These are phyloP conservation scores for Microtus oregoni DNA, from an alignment of 2,113 vertebrate species.

Conservation along the genomic window DNA sequence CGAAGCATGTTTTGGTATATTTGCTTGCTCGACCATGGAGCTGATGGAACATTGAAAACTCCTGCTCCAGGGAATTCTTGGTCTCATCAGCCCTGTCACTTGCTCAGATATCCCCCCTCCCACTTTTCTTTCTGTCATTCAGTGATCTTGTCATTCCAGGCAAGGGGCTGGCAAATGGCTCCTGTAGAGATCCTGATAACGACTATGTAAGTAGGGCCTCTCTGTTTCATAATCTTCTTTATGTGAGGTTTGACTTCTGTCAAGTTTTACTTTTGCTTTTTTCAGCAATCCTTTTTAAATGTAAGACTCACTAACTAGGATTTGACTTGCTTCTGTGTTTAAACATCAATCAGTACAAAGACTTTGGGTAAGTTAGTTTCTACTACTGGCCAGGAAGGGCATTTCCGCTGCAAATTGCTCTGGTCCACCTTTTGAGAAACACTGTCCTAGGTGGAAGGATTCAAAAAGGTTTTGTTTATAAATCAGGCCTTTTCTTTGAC, in stretches of 20 bases:
- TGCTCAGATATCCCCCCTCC: neutral
- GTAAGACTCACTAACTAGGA: neutral
- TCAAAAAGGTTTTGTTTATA: neutral
- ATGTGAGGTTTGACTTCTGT: neutral
- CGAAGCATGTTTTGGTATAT: slow-evolving; percentile 8
- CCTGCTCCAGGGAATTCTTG: slow-evolving; percentile 56
- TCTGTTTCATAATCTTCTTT: slow-evolving; percentile 54
- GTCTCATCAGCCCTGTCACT: slow-evolving; percentile 1
- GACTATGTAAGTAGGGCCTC: slow-evolving; percentile 9
- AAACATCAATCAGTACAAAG: neutral
- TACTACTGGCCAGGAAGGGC: neutral
- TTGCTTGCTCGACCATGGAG: slow-evolving; percentile 50
- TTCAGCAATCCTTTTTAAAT: neutral
- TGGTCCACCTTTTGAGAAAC: neutral
- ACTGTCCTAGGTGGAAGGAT: neutral
- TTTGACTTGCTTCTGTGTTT: neutral
- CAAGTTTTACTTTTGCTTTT: neutral
- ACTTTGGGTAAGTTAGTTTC: neutral
- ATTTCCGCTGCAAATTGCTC: neutral
- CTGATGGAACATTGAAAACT: slow-evolving; percentile 54
- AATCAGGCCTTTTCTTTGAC: neutral
- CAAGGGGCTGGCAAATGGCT: slow-evolving; percentile 18
- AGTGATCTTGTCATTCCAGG: slow-evolving; percentile 54
- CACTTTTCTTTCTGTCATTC: slow-evolving; percentile 26
- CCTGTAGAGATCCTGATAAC: slow-evolving; percentile 39